Base-by-base conservation (phyloP, 2,888 invertebrate genomes). In the Dolichopus griseipennis region DNA sequence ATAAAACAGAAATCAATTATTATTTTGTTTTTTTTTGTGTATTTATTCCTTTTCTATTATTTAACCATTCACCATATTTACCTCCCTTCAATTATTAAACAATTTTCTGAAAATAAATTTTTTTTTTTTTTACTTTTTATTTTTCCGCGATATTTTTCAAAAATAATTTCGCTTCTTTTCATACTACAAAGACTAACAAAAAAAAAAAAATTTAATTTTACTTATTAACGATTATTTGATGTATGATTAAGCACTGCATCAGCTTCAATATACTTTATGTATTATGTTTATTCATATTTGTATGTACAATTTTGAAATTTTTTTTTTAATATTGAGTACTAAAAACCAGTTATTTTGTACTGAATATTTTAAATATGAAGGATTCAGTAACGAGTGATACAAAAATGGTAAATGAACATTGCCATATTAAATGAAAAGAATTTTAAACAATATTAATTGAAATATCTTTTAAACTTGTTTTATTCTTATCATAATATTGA, bases 231-330 rank as follows among this genome's bases (percentile, higher is more conserved):
- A 52, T 52, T 52, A 52, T 52, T 52, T 52, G 52, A 52, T 52
- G 52, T 52, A 52, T 52, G 52, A 52, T 52, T 52, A 52, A 15
- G 52, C 18, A 15, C 12, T 37, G 37, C 12, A 2, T 37, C 12
- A 8, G 37, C 37, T 37, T 52, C 18, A 52, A 52, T n/a, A 18
- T 43, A 43, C 4, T 9, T 15, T 52, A 52, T 52, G 9, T 41
- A 41, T 15, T 12, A 41, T 9, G 41, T 41, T 6, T 15, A 41
- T 41, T 6, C 8, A 41, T 41, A 41, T 72, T 69, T 69, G 71
- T 71, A 27, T 27, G 27, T 27, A 2, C 2, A 5, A 27, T 37
- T 37, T 5, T 37, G 37, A 10, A 10, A 37, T 37, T 37, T 37
- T 37, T 37, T 37, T 10, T 37, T 37, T 5, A 12, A 12, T 8